Conservation (phyloP, 2,797 vertebrate species). For the Poeciliopsis presidionis region DNA sequence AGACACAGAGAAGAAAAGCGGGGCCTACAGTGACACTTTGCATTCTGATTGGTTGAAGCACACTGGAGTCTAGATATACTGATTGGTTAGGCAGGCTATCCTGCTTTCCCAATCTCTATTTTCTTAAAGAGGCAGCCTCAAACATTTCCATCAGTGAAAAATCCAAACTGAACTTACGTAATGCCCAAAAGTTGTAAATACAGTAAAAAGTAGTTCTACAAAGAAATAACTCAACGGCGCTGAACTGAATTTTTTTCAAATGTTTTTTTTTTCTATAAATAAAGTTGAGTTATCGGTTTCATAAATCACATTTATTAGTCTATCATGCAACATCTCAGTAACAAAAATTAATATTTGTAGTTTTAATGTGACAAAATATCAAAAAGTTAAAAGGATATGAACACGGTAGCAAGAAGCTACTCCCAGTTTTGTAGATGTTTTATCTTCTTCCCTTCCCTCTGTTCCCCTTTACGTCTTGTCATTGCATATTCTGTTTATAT, state of each 20-base stretch:
- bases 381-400: background rate
- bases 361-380: background rate
- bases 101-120: too few relatives aligned
- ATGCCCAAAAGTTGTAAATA: background rate
- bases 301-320: background rate
- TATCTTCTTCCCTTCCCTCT: slow-evolving; percentile 19
- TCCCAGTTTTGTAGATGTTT: slow-evolving; percentile 31
- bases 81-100: too few relatives aligned
- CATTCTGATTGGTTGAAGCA: too few relatives aligned
- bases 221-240: background rate
- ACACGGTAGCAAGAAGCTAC: slow-evolving; percentile 51
- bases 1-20: background rate
- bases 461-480: slow-evolving; percentile 8
- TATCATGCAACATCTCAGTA: background rate
- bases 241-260: background rate
- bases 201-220: background rate
- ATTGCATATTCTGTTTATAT: background rate
- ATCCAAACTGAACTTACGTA: background rate
- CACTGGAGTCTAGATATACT: too few relatives aligned
- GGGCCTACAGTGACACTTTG: background rate
- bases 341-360: background rate
- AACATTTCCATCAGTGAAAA: background rate
- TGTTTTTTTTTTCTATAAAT: background rate
- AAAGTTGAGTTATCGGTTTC: background rate
- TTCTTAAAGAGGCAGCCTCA: background rate